Percentiles rank a stretch among this genome's conserved stretches.
phyloP scores from a whole-genome alignment of 2,797 vertebrate species.

The Lerista edwardsae region DNA sequence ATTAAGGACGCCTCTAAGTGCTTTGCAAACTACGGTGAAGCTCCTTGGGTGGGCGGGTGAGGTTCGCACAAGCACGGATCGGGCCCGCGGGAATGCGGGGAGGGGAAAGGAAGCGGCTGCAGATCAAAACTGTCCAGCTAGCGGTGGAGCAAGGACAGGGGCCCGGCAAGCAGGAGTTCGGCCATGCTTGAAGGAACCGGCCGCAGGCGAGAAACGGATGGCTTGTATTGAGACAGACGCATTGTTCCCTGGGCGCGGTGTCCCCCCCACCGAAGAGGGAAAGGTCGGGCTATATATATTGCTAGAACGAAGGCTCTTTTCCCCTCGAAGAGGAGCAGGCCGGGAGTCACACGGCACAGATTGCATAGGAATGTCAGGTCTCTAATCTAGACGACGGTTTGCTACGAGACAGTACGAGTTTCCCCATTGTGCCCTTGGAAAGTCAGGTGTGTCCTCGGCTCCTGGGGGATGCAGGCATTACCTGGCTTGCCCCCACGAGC shows the following conservation, averaged over 20 bases:
- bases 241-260: not conserved
- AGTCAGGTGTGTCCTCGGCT: too few relatives aligned
- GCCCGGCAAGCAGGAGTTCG: not conserved
- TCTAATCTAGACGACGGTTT: not conserved
- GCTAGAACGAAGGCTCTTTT: not conserved
- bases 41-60: not conserved
- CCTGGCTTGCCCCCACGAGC: not conserved
- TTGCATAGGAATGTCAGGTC: not conserved
- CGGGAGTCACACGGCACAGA: not conserved
- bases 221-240: not conserved
- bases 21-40: not conserved
- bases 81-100: not conserved
- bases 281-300: not conserved
- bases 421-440: not conserved
- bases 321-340: not conserved
- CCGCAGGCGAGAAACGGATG: not conserved
- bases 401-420: too few relatives aligned
- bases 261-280: not conserved
- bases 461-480: not conserved
- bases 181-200: not conserved
- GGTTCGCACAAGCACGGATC: not conserved
- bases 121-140: fast-evolving
- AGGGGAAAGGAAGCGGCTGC: too few relatives aligned
- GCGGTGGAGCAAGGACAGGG: not conserved
- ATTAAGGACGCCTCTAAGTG: not conserved